These are phyloP conservation scores for Delichon dasypus DNA, from an alignment of 2,797 vertebrate species.

Conservation along the genomic window DNA sequence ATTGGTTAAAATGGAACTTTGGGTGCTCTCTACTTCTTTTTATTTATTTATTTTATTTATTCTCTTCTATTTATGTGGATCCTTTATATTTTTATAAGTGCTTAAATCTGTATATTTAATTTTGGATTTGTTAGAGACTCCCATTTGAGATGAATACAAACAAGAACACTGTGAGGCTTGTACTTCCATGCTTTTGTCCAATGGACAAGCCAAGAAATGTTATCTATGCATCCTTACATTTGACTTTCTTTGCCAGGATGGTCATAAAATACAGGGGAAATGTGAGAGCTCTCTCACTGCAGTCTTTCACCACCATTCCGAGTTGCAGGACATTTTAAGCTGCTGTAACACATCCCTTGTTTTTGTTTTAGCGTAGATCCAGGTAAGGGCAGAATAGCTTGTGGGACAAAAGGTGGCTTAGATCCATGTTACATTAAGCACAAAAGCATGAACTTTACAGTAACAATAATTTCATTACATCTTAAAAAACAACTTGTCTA, in stretches of 20 bases:
- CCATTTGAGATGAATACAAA: neutral
- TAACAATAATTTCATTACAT: neutral
- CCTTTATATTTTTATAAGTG: neutral
- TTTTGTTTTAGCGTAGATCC: neutral
- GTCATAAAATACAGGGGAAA: neutral
- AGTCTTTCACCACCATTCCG: neutral
- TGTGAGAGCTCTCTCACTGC: neutral
- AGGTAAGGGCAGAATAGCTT: neutral
- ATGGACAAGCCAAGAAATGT: neutral
- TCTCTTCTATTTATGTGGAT: neutral
- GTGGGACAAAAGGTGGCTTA: neutral
- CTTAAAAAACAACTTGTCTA: neutral
- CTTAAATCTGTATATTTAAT: neutral
- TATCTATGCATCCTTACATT: neutral
- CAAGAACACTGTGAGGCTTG: neutral
- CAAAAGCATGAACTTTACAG: neutral
- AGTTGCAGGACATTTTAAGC: neutral
- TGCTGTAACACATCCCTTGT: neutral
- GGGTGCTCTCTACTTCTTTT: neutral
- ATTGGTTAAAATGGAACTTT: accelerated
- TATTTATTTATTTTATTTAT: too few relatives aligned
- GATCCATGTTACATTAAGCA: neutral
- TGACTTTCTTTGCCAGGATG: neutral
- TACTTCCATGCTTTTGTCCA: neutral
- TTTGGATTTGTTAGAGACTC: neutral